Evolutionary conservation across 2,888 invertebrate genomes (phyloP), one percentile per base, ranked within the genome.

Genomic region (Mythimna pallens): DNA sequence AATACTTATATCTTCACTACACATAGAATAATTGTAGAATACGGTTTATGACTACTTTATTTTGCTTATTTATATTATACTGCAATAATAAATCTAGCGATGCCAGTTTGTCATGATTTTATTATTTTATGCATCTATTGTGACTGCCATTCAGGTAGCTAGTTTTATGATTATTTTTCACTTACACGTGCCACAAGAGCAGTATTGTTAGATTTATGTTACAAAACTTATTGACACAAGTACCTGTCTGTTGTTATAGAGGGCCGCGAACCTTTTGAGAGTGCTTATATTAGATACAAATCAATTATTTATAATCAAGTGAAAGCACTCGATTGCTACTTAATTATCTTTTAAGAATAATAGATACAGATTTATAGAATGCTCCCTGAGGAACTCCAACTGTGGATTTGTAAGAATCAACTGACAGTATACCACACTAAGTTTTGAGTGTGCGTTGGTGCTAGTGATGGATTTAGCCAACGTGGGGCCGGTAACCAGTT

Each of bases 121-220:
- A 36, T 65, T 62, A 47, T 65, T 59, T 58, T 66, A 81, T 47
- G 30, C 7, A 30, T 61, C 52, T 71, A 62, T 71, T 70, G 81
- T 70, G 10, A n/a, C n/a, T 36, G n/a, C 7, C n/a, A 7, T 17
- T 34, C 22, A 25, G 2, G 12, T 55, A 30, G 14, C 17, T 40
- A 22, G 8, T 36, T 40, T 57, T 67, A 25, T 12, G 20, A 20
- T 63, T 20, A 8, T 47, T 68, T 61, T 68, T 22, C 36, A 57
- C 25, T 63, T 67, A 78, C 83, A 73, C 73, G 70, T 82, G 79
- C 17, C 59, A 20, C 20, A 0, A 43, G 22, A n/a, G 8, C 4
- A 30, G 34, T 50, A 54, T 25, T 62, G 36, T 40, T 50, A 57
- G 58, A 22, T 36, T 20, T 3, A 59, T 47, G 65, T 77, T 62